A percentile compares a stretch with the other conserved stretches of the same genome.
Evolutionary conservation across 2,888 invertebrate species (phyloP).

Genomic region (Chrysotoxum bicinctum): DNA sequence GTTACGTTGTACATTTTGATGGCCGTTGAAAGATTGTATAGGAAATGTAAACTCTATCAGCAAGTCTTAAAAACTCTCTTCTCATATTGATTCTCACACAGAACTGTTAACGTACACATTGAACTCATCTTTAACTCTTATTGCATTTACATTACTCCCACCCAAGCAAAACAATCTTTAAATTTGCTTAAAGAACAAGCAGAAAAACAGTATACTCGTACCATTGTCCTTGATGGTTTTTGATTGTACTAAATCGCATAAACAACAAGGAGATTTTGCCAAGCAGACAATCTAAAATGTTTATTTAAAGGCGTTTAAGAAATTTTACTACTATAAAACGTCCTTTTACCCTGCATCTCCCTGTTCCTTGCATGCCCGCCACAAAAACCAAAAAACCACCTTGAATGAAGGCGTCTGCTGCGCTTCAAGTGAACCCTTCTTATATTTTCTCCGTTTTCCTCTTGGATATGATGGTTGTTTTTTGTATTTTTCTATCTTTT

Average conservation of each 20-base stretch:
- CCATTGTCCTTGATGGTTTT: constrained; percentile 44
- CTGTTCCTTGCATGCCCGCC: constrained; percentile 12
- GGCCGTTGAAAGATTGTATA: no score
- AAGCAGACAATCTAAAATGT: constrained; percentile 51
- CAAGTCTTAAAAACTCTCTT: not conserved
- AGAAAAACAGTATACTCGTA: not conserved
- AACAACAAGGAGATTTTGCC: constrained; percentile 31
- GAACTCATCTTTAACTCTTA: not conserved
- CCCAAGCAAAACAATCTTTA: not conserved
- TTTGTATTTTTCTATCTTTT: constrained; percentile 42
- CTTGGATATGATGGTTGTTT: constrained; percentile 27
- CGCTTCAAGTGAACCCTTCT: constrained; percentile 62
- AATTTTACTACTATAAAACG: constrained; percentile 40
- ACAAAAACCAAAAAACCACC: constrained; percentile 63
- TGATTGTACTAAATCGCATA: constrained; percentile 14
- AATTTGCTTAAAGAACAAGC: not conserved
- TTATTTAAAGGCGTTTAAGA: constrained; percentile 63
- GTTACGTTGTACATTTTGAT: no score
- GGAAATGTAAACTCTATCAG: no score
- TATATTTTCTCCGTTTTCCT: constrained; percentile 39
- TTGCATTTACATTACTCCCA: not conserved
- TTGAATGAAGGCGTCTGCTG: constrained; percentile 61
- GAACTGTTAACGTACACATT: not conserved
- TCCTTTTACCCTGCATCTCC: not conserved
- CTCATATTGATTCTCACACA: not conserved